Conservation (phyloP, 1,140 invertebrate species). For the Anoplolepis gracilipes region DNA sequence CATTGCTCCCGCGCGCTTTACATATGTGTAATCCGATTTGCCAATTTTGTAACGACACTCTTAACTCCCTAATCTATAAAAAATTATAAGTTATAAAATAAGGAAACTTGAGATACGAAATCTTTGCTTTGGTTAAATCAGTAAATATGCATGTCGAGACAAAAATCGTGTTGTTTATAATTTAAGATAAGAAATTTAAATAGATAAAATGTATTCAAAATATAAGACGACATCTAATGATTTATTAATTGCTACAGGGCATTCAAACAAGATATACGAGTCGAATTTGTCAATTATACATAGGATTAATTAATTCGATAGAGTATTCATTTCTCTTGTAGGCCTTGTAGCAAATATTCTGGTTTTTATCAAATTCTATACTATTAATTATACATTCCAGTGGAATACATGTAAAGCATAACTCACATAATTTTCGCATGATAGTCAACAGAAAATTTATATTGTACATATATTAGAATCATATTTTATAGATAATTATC, state of each 20-base stretch:
- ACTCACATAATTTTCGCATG: background rate
- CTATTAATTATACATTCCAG: slow-evolving; percentile 4
- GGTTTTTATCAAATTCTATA: background rate
- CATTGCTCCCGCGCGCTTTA: background rate
- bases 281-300: background rate
- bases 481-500: background rate
- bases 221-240: background rate
- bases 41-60: slow-evolving; percentile 22
- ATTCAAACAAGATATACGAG: background rate
- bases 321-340: background rate
- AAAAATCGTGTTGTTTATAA: background rate
- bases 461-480: background rate
- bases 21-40: slow-evolving; percentile 15
- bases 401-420: background rate
- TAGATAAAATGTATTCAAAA: background rate
- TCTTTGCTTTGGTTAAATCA: background rate
- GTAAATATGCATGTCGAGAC: background rate
- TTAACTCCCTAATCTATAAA: background rate
- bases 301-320: slow-evolving; percentile 24
- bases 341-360: background rate
- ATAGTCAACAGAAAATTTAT: slow-evolving; percentile 15
- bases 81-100: background rate
- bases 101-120: background rate
- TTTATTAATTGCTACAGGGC: background rate
- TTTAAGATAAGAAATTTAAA: too few species aligned